phyloP scores from a whole-genome alignment of 2,113 vertebrate genomes.

The Lasiurus cinereus region DNA sequence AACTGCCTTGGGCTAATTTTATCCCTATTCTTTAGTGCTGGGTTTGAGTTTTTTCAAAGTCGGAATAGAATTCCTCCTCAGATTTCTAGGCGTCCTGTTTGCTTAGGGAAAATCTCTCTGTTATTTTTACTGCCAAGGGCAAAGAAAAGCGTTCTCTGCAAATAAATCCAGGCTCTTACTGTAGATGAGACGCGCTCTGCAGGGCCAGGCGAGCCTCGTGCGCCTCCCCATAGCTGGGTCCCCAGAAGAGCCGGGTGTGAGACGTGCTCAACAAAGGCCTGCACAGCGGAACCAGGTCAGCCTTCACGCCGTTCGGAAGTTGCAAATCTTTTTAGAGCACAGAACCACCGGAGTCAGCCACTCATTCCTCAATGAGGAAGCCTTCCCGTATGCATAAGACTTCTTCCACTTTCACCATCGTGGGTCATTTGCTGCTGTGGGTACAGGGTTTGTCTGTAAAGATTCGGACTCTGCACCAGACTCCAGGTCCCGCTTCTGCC shows the following conservation, averaged over 20 bases:
- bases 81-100: constrained; percentile 70
- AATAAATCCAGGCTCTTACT: neutral
- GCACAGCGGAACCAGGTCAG: neutral
- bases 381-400: constrained; percentile 70
- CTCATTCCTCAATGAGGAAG: constrained; percentile 80
- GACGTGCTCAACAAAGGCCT: neutral
- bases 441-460: constrained; percentile 64
- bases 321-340: constrained; percentile 66
- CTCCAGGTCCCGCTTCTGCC: constrained; percentile 54
- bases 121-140: constrained; percentile 67
- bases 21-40: constrained; percentile 55
- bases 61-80: constrained; percentile 68
- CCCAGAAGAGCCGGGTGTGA: too few relatives aligned
- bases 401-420: constrained; percentile 77
- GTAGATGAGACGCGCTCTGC: neutral
- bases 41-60: constrained; percentile 68
- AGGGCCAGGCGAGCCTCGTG: neutral
- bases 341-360: constrained; percentile 72
- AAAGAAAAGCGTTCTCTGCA: neutral
- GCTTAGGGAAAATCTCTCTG: constrained; percentile 73
- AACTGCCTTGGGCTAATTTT: constrained; percentile 48
- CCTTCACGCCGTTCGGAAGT: constrained; percentile 57
- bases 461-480: constrained; percentile 55
- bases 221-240: neutral
- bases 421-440: constrained; percentile 73